A percentile compares a stretch with the other conserved stretches of the same genome.
These are phyloP conservation scores for Elaphurus davidianus DNA, from an alignment of 2,113 vertebrate species.

Conservation along the genomic window DNA sequence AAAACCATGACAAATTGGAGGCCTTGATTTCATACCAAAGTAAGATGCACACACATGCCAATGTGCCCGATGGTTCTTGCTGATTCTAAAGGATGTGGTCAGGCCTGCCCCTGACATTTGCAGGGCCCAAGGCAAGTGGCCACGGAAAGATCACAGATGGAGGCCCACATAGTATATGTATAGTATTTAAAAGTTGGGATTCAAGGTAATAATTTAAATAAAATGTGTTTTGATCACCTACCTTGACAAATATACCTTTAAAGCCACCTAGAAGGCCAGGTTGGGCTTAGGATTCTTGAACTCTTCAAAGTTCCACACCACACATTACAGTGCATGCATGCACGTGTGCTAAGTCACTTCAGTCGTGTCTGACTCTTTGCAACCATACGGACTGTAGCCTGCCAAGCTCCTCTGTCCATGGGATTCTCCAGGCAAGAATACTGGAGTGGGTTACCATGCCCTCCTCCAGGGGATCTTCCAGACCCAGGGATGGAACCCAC, in stretches of 20 bases:
- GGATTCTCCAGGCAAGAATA: not conserved
- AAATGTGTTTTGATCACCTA: not conserved
- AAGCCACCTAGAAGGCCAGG: not conserved
- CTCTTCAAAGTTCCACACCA: not conserved
- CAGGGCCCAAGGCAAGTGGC: not conserved
- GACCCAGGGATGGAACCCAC: not conserved
- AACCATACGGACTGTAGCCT: not conserved
- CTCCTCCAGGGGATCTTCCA: not conserved
- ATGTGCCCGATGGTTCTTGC: not conserved
- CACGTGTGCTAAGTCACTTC: not conserved
- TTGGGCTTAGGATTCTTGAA: not conserved
- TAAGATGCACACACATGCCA: not conserved
- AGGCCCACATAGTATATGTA: not conserved
- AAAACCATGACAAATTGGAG: not conserved
- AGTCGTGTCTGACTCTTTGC: not conserved
- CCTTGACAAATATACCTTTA: not conserved
- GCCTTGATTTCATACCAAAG: not conserved
- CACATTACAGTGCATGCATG: rapidly evolving
- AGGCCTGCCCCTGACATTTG: not conserved
- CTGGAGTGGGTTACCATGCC: not conserved
- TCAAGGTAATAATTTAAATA: not conserved
- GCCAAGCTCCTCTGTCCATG: not conserved
- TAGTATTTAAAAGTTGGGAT: slow-evolving; percentile 7
- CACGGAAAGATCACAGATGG: not conserved
- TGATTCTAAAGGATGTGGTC: not conserved